phyloP scores from a whole-genome alignment of 2,113 vertebrate species.

The Macroglossus sobrinus region DNA sequence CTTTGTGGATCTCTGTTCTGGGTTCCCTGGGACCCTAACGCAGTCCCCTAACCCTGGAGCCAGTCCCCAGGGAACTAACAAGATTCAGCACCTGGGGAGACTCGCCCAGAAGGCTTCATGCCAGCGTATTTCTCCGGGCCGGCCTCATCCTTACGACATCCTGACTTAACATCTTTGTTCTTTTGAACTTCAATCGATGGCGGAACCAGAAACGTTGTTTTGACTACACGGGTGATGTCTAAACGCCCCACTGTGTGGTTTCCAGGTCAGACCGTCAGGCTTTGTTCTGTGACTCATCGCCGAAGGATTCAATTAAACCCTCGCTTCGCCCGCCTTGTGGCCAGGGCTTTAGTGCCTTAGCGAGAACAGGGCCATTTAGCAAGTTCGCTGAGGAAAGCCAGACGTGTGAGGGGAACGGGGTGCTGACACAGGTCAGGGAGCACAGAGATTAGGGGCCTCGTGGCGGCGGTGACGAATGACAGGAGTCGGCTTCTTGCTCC shows the following conservation, averaged over 20 bases:
- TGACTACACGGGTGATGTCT: constrained; percentile 50
- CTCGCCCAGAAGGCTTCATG: not conserved
- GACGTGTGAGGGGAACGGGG: not conserved
- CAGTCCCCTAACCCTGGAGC: not conserved
- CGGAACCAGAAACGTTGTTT: constrained; percentile 66
- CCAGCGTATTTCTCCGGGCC: not conserved
- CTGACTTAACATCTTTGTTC: constrained; percentile 1
- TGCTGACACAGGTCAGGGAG: not conserved
- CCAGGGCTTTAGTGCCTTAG: constrained; percentile 47
- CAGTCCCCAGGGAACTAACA: rapidly evolving
- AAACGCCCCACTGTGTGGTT: constrained; percentile 68
- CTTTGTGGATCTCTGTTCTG: rapidly evolving
- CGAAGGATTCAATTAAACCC: constrained; percentile 76
- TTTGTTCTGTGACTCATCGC: constrained; percentile 75
- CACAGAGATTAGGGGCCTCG: not conserved
- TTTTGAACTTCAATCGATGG: constrained; percentile 69
- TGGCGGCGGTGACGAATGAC: constrained; percentile 22
- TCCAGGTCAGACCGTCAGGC: constrained; percentile 74
- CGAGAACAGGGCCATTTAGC: constrained; percentile 46
- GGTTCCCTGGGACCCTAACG: not conserved
- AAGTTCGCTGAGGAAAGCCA: constrained; percentile 65
- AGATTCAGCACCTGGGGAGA: not conserved
- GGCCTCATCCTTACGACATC: not conserved
- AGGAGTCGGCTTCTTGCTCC: constrained; percentile 38
- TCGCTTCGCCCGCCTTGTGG: constrained; percentile 29